A percentile compares a stretch with the other conserved stretches of the same genome.
Conservation (phyloP, 2,888 invertebrate genomes). For the Erannis defoliaria region DNA sequence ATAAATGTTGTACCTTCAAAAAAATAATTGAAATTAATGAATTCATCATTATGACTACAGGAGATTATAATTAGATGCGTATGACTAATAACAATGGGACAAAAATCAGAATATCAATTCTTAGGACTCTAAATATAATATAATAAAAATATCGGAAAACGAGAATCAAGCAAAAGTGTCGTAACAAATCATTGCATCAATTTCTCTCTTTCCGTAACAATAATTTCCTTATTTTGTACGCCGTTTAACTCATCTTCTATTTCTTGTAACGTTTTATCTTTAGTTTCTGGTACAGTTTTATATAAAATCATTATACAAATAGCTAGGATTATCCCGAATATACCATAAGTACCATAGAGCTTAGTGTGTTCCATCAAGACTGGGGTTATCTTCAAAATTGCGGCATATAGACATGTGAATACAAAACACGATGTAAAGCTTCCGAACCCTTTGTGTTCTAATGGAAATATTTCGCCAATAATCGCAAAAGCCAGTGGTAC, state of each 20-base stretch:
- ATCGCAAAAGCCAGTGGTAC: slow-evolving; percentile 53
- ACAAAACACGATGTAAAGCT: slow-evolving; percentile 52
- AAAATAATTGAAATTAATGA: too few relatives aligned
- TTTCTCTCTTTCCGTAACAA: slow-evolving; percentile 3
- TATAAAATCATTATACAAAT: slow-evolving; percentile 51
- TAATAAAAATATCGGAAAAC: too few relatives aligned
- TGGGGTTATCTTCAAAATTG: slow-evolving; percentile 56
- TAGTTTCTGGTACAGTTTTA: slow-evolving; percentile 60
- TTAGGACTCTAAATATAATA: too few relatives aligned
- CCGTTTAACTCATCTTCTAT: slow-evolving; percentile 58
- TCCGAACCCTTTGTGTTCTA: slow-evolving; percentile 58
- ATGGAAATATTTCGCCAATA: slow-evolving; percentile 59
- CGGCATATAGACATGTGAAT: slow-evolving; percentile 51
- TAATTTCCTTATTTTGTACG: neutral
- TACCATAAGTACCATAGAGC: slow-evolving; percentile 52
- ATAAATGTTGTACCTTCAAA: too few relatives aligned
- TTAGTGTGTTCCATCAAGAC: slow-evolving; percentile 53
- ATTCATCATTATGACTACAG: too few relatives aligned
- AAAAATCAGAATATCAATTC: too few relatives aligned
- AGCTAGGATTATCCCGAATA: slow-evolving; percentile 50
- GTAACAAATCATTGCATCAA: neutral
- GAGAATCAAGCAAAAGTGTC: too few relatives aligned
- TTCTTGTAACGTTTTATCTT: slow-evolving; percentile 58
- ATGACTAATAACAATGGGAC: too few relatives aligned
- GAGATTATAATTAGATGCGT: too few relatives aligned